Evolutionary conservation across 2,797 vertebrate species (phyloP).

Genomic region (Cuculus canorus): DNA sequence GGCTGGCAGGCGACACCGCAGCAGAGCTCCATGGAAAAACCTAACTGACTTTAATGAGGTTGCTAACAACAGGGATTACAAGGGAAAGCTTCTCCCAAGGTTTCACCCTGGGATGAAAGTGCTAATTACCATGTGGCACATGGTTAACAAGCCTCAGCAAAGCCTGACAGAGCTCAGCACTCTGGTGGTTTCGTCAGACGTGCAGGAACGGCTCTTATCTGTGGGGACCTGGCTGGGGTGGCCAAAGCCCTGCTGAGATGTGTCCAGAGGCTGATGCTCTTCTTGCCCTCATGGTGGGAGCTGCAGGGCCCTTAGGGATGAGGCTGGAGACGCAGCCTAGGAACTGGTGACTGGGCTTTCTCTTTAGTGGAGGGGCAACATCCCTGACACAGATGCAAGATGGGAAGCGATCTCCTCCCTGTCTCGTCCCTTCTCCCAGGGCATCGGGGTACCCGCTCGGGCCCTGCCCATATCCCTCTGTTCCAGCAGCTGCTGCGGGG

Average conservation of each 20-base stretch:
- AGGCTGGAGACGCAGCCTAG: background rate
- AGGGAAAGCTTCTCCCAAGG: background rate
- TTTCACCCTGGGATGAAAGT: background rate
- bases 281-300: too few relatives aligned
- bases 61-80: background rate
- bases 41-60: background rate
- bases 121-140: background rate
- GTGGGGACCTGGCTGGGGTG: background rate
- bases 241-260: background rate
- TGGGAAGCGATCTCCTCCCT: background rate
- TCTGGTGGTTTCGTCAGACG: background rate
- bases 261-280: background rate
- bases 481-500: too few relatives aligned
- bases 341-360: background rate
- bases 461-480: too few relatives aligned
- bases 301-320: background rate
- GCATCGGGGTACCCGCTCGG: background rate
- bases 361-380: background rate
- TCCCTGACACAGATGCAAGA: background rate
- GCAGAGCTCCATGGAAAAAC: background rate
- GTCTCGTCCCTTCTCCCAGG: background rate
- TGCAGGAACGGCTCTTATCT: background rate
- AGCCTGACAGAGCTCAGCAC: background rate
- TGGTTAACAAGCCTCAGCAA: background rate
- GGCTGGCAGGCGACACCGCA: background rate